Percentiles rank a stretch among this genome's conserved stretches.
These are phyloP conservation scores for Corythucha ciliata DNA, from an alignment of 2,888 invertebrate genomes.

Conservation along the genomic window DNA sequence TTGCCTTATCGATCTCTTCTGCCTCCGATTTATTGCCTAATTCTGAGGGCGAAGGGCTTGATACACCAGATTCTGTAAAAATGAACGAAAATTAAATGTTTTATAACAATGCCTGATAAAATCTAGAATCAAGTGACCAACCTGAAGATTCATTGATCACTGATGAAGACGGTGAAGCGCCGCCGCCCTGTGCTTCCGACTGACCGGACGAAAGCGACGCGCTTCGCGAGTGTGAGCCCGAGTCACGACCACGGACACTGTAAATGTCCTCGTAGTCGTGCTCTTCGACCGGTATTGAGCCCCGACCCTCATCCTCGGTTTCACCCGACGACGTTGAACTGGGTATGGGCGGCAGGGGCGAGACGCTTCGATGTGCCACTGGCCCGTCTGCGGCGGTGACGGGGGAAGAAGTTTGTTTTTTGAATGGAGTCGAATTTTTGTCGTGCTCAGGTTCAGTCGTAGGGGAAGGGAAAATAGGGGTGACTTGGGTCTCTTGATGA, in stretches of 20 bases:
- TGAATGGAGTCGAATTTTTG: too few species aligned
- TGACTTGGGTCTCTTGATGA: too few species aligned
- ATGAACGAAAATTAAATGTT: not conserved
- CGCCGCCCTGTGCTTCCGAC: slow-evolving; percentile 41
- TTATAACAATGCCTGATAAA: not conserved
- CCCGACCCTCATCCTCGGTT: slow-evolving; percentile 19
- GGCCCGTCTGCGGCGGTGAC: not conserved
- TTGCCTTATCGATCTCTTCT: slow-evolving; percentile 34
- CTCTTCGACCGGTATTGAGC: slow-evolving; percentile 39
- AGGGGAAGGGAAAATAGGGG: too few species aligned
- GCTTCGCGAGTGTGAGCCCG: slow-evolving; percentile 68
- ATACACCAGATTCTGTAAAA: slow-evolving; percentile 38
- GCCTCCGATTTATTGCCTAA: slow-evolving; percentile 38
- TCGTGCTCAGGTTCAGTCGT: too few species aligned
- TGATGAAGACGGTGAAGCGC: slow-evolving; percentile 39
- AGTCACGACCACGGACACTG: slow-evolving; percentile 52
- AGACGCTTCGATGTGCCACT: not conserved
- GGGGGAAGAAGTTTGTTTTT: too few species aligned
- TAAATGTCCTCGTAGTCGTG: slow-evolving; percentile 79
- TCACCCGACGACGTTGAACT: slow-evolving; percentile 5
- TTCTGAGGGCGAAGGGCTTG: slow-evolving; percentile 42
- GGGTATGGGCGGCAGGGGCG: slow-evolving; percentile 15
- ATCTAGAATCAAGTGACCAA: slow-evolving; percentile 3
- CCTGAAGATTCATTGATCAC: slow-evolving; percentile 26
- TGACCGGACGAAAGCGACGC: slow-evolving; percentile 46